phyloP scores from a whole-genome alignment of 2,797 vertebrate genomes.

The Phrynocephalus guinanensis region DNA sequence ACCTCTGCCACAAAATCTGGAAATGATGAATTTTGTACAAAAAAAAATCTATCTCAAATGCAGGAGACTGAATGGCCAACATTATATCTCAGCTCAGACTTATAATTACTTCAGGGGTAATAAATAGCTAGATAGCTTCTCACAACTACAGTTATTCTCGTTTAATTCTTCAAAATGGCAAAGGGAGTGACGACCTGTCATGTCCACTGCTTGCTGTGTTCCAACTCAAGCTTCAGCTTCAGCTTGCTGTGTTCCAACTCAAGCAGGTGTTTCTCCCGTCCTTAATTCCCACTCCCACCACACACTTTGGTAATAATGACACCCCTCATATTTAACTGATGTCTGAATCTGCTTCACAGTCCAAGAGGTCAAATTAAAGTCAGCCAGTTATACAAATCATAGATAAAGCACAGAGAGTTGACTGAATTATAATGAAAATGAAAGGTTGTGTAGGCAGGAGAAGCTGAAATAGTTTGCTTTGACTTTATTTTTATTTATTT shows the following conservation, averaged over 20 bases:
- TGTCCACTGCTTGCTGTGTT: constrained; percentile 13
- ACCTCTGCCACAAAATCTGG: constrained; percentile 1
- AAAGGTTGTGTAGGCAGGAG: constrained; percentile 61
- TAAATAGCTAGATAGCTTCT: constrained; percentile 50
- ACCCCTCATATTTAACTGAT: constrained; percentile 12
- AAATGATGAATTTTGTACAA: rapidly evolving
- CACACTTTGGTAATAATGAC: constrained; percentile 20
- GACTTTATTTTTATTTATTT: constrained; percentile 25
- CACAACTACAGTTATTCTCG: constrained; percentile 34
- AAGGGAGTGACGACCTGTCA: constrained; percentile 30
- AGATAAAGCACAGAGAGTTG: constrained; percentile 51
- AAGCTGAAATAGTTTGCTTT: constrained; percentile 28
- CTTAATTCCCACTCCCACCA: constrained; percentile 18
- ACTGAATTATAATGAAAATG: constrained; percentile 63
- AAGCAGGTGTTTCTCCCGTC: constrained; percentile 44
- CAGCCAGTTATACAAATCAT: constrained; percentile 63
- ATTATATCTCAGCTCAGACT: constrained; percentile 32
- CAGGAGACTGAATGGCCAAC: constrained; percentile 35
- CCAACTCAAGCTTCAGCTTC: constrained; percentile 42
- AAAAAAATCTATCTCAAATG: not conserved
- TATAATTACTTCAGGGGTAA: constrained; percentile 37
- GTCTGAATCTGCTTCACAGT: constrained; percentile 58
- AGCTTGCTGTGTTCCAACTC: constrained; percentile 22
- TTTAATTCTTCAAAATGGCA: not conserved
- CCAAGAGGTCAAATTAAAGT: constrained; percentile 68